Percentiles rank a stretch among this genome's conserved stretches.
phyloP scores from a whole-genome alignment of 2,888 invertebrate genomes.

The Leptarthrus brevirostris region DNA sequence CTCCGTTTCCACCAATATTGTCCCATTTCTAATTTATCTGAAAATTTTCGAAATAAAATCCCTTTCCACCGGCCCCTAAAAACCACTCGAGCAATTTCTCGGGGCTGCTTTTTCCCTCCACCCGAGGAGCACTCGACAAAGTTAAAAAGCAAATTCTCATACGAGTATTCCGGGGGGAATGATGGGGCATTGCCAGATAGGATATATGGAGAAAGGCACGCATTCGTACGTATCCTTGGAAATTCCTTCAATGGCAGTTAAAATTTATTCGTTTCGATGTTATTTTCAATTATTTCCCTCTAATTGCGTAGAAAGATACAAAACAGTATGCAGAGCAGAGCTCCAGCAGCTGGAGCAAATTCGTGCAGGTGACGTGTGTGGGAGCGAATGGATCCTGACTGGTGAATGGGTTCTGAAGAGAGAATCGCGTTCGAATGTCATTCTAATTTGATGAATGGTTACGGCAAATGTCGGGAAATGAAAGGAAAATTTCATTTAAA shows the following conservation, averaged over 20 bases:
- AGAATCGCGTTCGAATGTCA: not conserved
- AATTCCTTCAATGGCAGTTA: conserved; percentile 50
- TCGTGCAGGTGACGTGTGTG: conserved; percentile 23
- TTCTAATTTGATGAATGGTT: conserved; percentile 39
- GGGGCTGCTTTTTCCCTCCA: conserved; percentile 1
- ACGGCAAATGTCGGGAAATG: conserved; percentile 4
- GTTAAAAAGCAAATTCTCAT: conserved; percentile 40
- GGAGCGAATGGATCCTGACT: too few species aligned
- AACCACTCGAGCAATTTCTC: conserved; percentile 45
- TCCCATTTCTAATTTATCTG: conserved; percentile 48
- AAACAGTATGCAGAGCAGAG: conserved; percentile 1
- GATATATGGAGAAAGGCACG: conserved; percentile 36
- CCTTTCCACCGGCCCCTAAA: conserved; percentile 28
- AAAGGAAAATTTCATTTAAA: conserved; percentile 23
- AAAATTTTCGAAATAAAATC: conserved; percentile 47
- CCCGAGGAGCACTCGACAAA: conserved; percentile 28
- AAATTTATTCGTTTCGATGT: conserved; percentile 51
- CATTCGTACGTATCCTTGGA: conserved; percentile 40
- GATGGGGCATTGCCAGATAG: conserved; percentile 8
- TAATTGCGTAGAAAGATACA: conserved; percentile 44
- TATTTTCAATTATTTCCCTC: conserved; percentile 50
- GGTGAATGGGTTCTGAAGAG: not conserved
- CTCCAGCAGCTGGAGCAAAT: too few species aligned
- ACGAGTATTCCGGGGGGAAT: not conserved
- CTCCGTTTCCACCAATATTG: conserved; percentile 42